These are phyloP conservation scores for Rhinella marina DNA, from an alignment of 2,797 vertebrate genomes.

Conservation along the genomic window DNA sequence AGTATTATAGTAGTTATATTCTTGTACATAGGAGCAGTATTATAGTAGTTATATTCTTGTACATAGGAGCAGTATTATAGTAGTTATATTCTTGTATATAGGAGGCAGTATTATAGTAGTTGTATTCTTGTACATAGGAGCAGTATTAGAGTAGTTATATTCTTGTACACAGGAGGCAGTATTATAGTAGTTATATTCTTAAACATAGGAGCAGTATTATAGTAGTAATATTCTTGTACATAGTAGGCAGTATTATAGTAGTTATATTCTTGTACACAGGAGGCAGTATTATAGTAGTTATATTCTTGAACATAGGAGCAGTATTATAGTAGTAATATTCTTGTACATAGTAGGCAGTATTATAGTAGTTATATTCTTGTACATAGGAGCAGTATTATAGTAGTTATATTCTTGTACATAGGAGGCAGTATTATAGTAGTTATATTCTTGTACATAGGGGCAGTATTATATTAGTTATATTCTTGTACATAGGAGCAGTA, in stretches of 20 bases:
- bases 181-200: background rate
- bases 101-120: background rate
- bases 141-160: slow-evolving; percentile 1
- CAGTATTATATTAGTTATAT: too few relatives aligned
- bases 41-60: background rate
- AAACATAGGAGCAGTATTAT: background rate
- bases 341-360: too few relatives aligned
- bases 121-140: background rate
- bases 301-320: too few relatives aligned
- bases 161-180: background rate
- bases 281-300: too few relatives aligned
- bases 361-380: too few relatives aligned
- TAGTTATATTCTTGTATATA: background rate
- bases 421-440: too few relatives aligned
- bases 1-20: slow-evolving; percentile 3
- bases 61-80: background rate
- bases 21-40: background rate
- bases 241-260: background rate
- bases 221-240: slow-evolving; percentile 1
- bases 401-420: too few relatives aligned
- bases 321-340: too few relatives aligned
- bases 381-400: too few relatives aligned
- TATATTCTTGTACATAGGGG: too few relatives aligned
- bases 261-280: too few relatives aligned
- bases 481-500: too few relatives aligned